Evolutionary conservation across 2,113 vertebrate species (phyloP), one percentile per base, ranked within the genome.

Genomic region (Tupaia chinensis): DNA sequence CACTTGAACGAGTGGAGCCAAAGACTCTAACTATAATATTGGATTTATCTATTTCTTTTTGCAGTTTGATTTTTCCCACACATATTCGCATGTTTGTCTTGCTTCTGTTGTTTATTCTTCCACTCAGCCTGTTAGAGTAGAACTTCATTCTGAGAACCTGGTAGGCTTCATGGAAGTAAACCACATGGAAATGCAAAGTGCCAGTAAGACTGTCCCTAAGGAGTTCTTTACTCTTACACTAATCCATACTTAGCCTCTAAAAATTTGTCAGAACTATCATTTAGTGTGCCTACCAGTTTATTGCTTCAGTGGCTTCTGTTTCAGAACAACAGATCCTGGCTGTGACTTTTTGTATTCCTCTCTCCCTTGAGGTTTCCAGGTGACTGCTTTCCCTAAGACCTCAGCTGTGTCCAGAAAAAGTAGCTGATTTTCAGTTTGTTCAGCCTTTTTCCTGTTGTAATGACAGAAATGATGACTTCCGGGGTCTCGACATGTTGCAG

Each of bases 111-210:
- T n/a, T 74, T 87, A 56, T 11, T 60, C 29, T 93, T 80, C 15
- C 10, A 44, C 20, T 82, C 20, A 13, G 53, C 14, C 10, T 44
- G 60, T n/a, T n/a, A 54, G 13, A n/a, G 23, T 74, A 85, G 74
- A 69, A 76, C 2, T 81, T 60, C 1, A 7, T 66, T 68, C 29
- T 60, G 2, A 66, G 4, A 58, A 84, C 15, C 12, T 79, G 9
- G 19, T 58, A n/a, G 27, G 8, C 20, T 79, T 81, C 34, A 68
- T 76, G 54, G 6, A 90, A 69, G 14, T 20, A 25, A 61, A 14
- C 11, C 9, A 82, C 4, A 13, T 54, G 11, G 23, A 66, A 53
- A 0, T 65, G 2, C 44, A 4, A 1, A 2, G 13, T 6, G 7
- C 15, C 8, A 20, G 11, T 25, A 73, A 22, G 20, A 77, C 20